Conservation (phyloP, 2,888 invertebrate genomes). For the Xestoiulus laeticollis region DNA sequence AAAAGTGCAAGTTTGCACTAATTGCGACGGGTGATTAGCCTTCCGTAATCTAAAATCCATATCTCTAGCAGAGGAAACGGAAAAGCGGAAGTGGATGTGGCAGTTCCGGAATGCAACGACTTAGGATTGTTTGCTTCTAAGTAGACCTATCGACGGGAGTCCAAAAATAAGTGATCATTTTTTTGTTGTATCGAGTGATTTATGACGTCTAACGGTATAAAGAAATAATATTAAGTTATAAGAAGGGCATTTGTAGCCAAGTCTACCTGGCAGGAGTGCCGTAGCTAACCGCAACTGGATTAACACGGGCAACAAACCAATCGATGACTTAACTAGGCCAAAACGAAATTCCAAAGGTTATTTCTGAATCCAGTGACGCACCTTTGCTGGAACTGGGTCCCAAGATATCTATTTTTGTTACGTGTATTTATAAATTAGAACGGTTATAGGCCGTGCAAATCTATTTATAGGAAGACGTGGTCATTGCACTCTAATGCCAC, state of each 20-base stretch:
- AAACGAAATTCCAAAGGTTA: slow-evolving; percentile 20
- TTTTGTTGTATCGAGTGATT: background rate
- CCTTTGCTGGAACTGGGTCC: background rate
- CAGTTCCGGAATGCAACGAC: background rate
- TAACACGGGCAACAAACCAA: background rate
- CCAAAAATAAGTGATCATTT: background rate
- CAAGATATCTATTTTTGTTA: background rate
- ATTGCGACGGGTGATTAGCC: background rate
- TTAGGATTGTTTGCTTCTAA: background rate
- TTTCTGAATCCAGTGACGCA: background rate
- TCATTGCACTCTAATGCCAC: slow-evolving; percentile 9
- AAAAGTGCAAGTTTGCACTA: background rate
- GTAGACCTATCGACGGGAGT: background rate
- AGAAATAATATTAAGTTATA: background rate
- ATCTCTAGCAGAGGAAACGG: background rate
- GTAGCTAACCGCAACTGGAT: background rate
- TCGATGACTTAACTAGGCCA: background rate
- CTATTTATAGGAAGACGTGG: background rate
- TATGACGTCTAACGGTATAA: background rate
- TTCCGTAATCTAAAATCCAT: background rate
- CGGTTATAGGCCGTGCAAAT: background rate
- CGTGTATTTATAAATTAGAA: slow-evolving; percentile 4
- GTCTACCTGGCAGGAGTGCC: background rate
- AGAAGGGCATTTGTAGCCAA: background rate
- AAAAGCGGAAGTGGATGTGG: background rate